Evolutionary conservation across 2,888 invertebrate species (phyloP).

Genomic region (Drosophila neoperkinsi): DNA sequence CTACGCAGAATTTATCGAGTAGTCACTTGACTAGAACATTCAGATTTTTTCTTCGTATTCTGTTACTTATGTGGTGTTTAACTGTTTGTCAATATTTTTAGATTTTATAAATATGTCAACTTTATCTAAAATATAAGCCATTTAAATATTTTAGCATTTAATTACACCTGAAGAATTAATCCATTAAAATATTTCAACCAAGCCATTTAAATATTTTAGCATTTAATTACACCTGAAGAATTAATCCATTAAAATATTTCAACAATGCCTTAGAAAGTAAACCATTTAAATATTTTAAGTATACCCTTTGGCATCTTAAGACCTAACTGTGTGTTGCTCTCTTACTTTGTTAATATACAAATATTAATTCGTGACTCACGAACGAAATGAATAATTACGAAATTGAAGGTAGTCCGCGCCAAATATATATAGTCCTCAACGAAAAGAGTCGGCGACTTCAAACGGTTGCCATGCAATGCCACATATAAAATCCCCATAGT

Average conservation of each 20-base stretch:
- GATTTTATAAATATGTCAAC: not conserved
- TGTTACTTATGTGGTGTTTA: not conserved
- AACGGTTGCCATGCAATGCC: constrained; percentile 28
- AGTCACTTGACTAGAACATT: too few species aligned
- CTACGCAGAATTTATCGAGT: not conserved
- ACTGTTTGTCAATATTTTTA: not conserved
- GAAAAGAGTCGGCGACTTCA: constrained; percentile 49
- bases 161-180: not conserved
- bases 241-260: not conserved
- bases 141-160: not conserved
- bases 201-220: not conserved
- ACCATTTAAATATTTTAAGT: not conserved
- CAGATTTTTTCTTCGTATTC: not conserved
- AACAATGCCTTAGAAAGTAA: not conserved
- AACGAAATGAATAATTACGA: constrained; percentile 9
- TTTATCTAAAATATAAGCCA: not conserved
- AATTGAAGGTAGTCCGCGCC: not conserved
- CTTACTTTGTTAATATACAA: constrained; percentile 1
- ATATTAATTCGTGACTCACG: not conserved
- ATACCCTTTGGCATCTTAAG: not conserved
- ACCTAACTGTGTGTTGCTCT: not conserved
- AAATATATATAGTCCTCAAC: not conserved
- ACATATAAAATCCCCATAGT: constrained; percentile 34
- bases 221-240: not conserved
- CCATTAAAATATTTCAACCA: not conserved